phyloP scores from a whole-genome alignment of 1,140 invertebrate species.

The Ladona fulva region DNA sequence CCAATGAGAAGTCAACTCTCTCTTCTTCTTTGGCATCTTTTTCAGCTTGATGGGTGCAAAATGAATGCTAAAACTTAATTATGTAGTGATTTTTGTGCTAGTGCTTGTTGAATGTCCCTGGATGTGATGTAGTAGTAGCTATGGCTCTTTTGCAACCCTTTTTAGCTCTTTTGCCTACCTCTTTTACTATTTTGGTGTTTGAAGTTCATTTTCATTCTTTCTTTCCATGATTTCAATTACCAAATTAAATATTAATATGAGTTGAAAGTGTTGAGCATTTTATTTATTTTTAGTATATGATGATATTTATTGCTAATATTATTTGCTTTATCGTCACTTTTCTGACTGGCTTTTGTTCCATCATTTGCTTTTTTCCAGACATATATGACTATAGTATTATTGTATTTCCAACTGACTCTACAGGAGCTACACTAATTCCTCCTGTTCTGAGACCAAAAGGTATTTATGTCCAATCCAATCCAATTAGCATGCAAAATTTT shows the following conservation, averaged over 20 bases:
- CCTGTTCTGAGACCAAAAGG: conserved; percentile 62
- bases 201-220: no score
- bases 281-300: background rate
- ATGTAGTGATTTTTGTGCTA: background rate
- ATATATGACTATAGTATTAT: conserved; percentile 66
- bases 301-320: background rate
- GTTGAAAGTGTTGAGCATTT: conserved; percentile 1
- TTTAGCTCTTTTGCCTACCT: no score
- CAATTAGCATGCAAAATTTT: no score
- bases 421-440: conserved; percentile 58
- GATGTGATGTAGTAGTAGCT: background rate
- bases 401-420: conserved; percentile 68
- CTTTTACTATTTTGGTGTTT: no score
- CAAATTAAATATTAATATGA: background rate
- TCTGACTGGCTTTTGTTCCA: conserved; percentile 13
- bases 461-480: conserved; percentile 32
- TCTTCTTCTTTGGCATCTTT: conserved; percentile 20
- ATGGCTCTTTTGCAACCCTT: no score
- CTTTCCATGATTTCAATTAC: background rate
- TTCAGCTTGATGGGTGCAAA: background rate
- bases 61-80: background rate
- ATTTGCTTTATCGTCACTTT: background rate
- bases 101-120: conserved; percentile 1
- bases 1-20: background rate
- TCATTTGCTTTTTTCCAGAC: conserved; percentile 50